A percentile compares a stretch with the other conserved stretches of the same genome.
phyloP scores from a whole-genome alignment of 2,113 vertebrate genomes.

The Halcyon malimbica region DNA sequence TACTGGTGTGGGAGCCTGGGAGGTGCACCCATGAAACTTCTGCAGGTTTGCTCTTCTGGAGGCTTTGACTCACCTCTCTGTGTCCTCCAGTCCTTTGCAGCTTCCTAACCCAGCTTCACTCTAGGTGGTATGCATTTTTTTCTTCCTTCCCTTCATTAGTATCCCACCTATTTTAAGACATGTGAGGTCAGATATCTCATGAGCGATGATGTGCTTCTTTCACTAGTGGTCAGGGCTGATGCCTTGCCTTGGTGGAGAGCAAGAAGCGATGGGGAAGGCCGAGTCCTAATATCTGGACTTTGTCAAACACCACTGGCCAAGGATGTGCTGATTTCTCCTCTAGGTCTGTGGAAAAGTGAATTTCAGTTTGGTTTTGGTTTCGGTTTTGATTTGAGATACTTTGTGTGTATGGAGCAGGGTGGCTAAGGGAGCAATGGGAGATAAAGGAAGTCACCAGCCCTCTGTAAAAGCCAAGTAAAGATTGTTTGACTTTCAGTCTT shows the following conservation, averaged over 20 bases:
- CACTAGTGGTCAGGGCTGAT: background rate
- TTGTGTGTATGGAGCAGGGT: background rate
- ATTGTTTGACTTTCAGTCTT: background rate
- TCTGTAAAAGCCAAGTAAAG: background rate
- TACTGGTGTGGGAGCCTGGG: background rate
- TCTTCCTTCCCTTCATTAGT: background rate
- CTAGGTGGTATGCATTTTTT: background rate
- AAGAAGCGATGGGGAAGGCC: background rate
- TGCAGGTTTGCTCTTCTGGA: background rate
- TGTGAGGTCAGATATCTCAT: background rate
- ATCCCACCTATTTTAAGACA: background rate
- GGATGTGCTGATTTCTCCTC: background rate
- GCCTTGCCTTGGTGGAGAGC: background rate
- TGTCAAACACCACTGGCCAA: background rate
- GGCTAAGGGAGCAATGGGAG: rapidly evolving
- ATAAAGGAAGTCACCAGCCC: background rate
- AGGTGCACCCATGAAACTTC: background rate
- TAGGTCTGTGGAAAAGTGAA: background rate
- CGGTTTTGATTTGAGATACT: background rate
- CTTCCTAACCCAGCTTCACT: background rate
- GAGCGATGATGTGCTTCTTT: background rate
- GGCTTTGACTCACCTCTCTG: background rate
- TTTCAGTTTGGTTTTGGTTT: background rate
- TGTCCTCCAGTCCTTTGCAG: background rate
- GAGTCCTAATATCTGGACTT: background rate